phyloP scores from a whole-genome alignment of 2,888 invertebrate genomes.

The Tuberolachnus salignus region DNA sequence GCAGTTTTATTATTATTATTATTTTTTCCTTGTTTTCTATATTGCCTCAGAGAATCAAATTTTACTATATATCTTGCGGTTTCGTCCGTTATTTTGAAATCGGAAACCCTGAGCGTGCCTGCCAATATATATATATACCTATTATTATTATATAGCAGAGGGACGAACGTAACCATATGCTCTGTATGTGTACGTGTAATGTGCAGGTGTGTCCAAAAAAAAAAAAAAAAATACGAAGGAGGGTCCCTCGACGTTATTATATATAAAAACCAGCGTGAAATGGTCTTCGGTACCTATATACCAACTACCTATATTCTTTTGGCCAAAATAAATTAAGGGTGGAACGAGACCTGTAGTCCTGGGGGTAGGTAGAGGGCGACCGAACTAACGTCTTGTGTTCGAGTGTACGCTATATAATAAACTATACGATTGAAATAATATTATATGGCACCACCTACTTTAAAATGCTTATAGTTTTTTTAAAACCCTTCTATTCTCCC shows the following conservation, averaged over 20 bases:
- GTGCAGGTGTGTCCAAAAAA: conserved; percentile 47
- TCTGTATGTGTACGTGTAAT: not conserved
- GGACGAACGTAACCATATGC: conserved; percentile 36
- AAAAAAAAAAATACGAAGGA: not conserved
- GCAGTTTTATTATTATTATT: not conserved
- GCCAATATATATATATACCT: not conserved
- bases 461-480: not conserved
- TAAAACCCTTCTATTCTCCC: not conserved
- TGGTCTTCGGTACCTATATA: conserved; percentile 1
- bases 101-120: conserved; percentile 47
- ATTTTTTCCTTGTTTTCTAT: not conserved
- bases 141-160: not conserved
- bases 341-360: not conserved
- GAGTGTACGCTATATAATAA: not conserved
- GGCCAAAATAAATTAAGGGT: conserved; percentile 34
- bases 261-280: conserved; percentile 32
- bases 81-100: conserved; percentile 46
- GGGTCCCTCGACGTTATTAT: conserved; percentile 26
- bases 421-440: conserved; percentile 15
- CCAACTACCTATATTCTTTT: conserved; percentile 23
- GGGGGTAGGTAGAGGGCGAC: not conserved
- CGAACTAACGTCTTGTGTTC: not conserved
- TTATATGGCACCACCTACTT: not conserved
- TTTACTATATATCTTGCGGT: conserved; percentile 41
- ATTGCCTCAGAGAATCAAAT: conserved; percentile 3